Evolutionary conservation across 2,797 vertebrate species (phyloP).

Genomic region (Forpus xanthops): DNA sequence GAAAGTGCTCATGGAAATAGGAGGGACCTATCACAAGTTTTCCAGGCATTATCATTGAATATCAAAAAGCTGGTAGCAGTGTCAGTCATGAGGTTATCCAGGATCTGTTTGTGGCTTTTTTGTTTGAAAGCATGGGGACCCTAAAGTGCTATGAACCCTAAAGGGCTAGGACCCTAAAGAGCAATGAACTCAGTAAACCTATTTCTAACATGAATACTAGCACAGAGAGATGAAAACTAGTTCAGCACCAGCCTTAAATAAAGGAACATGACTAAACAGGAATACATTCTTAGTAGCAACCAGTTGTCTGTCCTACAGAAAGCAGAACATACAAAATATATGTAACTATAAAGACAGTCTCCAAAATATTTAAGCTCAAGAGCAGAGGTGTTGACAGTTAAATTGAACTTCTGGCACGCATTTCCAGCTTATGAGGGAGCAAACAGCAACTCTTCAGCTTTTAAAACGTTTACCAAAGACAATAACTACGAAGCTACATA

Average conservation of each 20-base stretch:
- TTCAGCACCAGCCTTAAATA: slow-evolving; percentile 25
- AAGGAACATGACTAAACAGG: slow-evolving; percentile 68
- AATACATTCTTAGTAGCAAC: slow-evolving; percentile 51
- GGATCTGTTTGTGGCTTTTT: not conserved
- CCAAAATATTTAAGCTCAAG: slow-evolving; percentile 65
- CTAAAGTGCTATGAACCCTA: not conserved
- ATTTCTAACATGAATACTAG: slow-evolving; percentile 8
- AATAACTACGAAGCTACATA: slow-evolving; percentile 65
- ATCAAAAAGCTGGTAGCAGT: not conserved
- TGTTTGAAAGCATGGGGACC: not conserved
- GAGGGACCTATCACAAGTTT: not conserved
- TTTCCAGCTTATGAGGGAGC: slow-evolving; percentile 48
- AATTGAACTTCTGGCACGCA: slow-evolving; percentile 60
- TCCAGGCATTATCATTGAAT: not conserved
- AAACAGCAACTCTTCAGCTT: slow-evolving; percentile 60
- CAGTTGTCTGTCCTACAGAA: slow-evolving; percentile 63
- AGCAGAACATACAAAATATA: slow-evolving; percentile 62
- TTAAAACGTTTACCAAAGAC: slow-evolving; percentile 61
- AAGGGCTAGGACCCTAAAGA: no score
- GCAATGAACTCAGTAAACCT: not conserved
- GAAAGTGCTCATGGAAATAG: not conserved
- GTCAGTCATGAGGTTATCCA: not conserved
- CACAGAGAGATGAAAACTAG: not conserved
- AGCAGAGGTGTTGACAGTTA: slow-evolving; percentile 66
- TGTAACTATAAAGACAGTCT: slow-evolving; percentile 53